Evolutionary conservation across 2,888 invertebrate genomes (phyloP).

Genomic region (Meghimatium bilineatum): DNA sequence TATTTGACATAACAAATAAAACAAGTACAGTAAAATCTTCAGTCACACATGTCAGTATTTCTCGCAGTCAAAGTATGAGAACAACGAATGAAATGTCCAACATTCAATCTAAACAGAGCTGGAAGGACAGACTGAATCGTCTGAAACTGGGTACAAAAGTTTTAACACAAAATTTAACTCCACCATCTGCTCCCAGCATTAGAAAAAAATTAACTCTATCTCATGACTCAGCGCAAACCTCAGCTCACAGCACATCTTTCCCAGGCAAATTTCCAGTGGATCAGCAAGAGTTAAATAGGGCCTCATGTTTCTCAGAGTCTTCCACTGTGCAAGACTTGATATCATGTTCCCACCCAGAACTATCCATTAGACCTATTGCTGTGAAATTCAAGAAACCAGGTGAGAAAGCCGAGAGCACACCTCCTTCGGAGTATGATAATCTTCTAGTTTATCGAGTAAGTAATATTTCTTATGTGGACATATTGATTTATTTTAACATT

Average conservation of each 20-base stretch:
- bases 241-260: constrained; percentile 53
- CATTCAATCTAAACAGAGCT: constrained; percentile 45
- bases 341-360: constrained; percentile 81
- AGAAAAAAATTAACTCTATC: constrained; percentile 32
- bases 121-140: constrained; percentile 50
- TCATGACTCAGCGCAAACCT: constrained; percentile 22
- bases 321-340: constrained; percentile 78
- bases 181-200: constrained; percentile 31
- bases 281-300: constrained; percentile 49
- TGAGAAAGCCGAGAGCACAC: constrained; percentile 54
- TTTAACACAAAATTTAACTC: constrained; percentile 42
- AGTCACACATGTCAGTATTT: constrained; percentile 17
- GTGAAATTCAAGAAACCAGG: constrained; percentile 49
- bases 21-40: not conserved
- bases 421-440: constrained; percentile 77
- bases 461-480: constrained; percentile 35
- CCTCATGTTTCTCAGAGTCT: constrained; percentile 67
- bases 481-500: too few species aligned
- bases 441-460: constrained; percentile 58
- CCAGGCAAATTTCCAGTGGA: constrained; percentile 68
- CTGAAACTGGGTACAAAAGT: constrained; percentile 53
- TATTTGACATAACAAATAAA: constrained; percentile 27
- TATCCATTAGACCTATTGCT: constrained; percentile 81
- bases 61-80: constrained; percentile 52
- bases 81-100: constrained; percentile 46